Conservation (phyloP, 2,113 vertebrate genomes). For the Alethe diademata region DNA sequence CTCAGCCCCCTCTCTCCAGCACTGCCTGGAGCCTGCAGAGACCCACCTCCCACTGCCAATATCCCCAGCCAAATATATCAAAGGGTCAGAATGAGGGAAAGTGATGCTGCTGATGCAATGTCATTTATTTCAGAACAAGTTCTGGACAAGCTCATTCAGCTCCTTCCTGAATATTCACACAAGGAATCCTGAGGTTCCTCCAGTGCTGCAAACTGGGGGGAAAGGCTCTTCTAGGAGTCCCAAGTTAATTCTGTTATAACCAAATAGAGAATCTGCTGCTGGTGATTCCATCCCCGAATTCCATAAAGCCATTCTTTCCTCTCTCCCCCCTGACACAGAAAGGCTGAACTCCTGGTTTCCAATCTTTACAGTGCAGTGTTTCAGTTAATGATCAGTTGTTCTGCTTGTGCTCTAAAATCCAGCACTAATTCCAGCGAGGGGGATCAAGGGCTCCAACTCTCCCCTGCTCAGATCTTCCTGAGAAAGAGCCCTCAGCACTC, state of each 20-base stretch:
- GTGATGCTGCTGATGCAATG: not conserved
- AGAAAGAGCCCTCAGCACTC: not conserved
- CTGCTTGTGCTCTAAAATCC: not conserved
- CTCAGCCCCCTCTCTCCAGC: not conserved
- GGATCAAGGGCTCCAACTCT: not conserved
- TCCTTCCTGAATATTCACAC: not conserved
- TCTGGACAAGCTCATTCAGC: not conserved
- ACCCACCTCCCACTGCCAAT: not conserved
- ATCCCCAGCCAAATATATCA: accelerated
- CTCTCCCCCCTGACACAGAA: not conserved
- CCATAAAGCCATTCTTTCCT: not conserved
- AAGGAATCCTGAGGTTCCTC: not conserved
- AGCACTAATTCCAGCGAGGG: not conserved
- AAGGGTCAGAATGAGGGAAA: accelerated
- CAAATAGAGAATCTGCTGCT: accelerated
- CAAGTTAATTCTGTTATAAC: accelerated
- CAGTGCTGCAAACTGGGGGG: not conserved
- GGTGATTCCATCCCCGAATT: not conserved
- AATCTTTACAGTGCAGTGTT: accelerated
- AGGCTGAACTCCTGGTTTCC: not conserved
- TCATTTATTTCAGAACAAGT: not conserved
- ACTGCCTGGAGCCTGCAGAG: not conserved
- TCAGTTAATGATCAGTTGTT: not conserved
- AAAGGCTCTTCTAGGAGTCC: not conserved
- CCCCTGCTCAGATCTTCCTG: not conserved